Conservation (phyloP, 1,140 invertebrate genomes). For the Monochamus saltuarius region DNA sequence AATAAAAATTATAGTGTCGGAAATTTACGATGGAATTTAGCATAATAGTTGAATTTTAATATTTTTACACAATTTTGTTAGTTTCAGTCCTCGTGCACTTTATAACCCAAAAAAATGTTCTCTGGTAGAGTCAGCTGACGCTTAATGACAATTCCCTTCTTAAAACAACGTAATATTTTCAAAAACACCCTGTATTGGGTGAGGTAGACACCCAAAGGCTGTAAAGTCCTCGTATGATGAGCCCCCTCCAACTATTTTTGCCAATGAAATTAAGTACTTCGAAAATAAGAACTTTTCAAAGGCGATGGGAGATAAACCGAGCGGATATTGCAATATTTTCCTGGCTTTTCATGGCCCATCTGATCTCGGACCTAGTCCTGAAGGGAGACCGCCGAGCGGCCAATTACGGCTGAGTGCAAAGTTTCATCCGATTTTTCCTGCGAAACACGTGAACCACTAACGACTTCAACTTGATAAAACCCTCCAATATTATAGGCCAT, state of each 20-base stretch:
- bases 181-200: too few species aligned
- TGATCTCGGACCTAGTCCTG: conserved; percentile 3
- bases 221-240: too few species aligned
- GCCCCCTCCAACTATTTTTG: neutral
- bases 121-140: too few species aligned
- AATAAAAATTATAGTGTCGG: too few species aligned
- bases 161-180: too few species aligned
- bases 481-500: conserved; percentile 17
- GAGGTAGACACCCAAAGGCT: too few species aligned
- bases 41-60: too few species aligned
- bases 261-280: conserved; percentile 11
- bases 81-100: too few species aligned
- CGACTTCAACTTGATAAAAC: conserved; percentile 7
- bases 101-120: too few species aligned
- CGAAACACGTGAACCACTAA: conserved; percentile 18
- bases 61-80: too few species aligned
- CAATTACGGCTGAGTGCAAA: conserved; percentile 13
- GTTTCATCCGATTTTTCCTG: conserved; percentile 17
- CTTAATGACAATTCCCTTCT: too few species aligned
- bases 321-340: conserved; percentile 20
- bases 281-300: conserved; percentile 6
- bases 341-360: conserved; percentile 20
- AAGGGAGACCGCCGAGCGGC: neutral
- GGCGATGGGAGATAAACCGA: conserved; percentile 17
- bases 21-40: too few species aligned